A percentile compares a stretch with the other conserved stretches of the same genome.
Conservation (phyloP, 2,113 vertebrate species). For the Corapipo altera region DNA sequence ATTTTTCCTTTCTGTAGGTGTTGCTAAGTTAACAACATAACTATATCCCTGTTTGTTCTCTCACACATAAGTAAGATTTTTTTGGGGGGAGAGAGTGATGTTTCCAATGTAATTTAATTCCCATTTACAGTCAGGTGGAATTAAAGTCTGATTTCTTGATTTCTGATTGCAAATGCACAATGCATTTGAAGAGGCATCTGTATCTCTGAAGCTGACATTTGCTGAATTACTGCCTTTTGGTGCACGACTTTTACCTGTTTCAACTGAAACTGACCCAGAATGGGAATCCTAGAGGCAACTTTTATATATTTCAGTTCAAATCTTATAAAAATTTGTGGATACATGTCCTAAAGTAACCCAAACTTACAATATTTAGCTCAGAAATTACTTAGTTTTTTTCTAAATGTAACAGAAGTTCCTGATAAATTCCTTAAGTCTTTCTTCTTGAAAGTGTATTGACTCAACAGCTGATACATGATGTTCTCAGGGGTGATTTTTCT, state of each 20-base stretch:
- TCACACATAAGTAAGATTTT: background rate
- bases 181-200: background rate
- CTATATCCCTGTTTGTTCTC: background rate
- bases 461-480: background rate
- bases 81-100: background rate
- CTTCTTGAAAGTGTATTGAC: background rate
- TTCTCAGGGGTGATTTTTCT: background rate
- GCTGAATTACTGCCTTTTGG: background rate
- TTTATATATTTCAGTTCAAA: background rate
- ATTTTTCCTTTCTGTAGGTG: background rate
- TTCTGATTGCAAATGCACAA: background rate
- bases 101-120: background rate
- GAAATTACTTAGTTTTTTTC: background rate
- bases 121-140: background rate
- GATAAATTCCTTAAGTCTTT: background rate
- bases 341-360: background rate
- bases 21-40: background rate
- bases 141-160: background rate
- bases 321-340: background rate
- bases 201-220: background rate
- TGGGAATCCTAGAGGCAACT: background rate
- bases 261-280: background rate
- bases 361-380: background rate
- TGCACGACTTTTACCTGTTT: background rate
- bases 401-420: background rate